Base-by-base conservation (phyloP, 2,888 invertebrate species). In the Scaptomyza cyrtandrae region DNA sequence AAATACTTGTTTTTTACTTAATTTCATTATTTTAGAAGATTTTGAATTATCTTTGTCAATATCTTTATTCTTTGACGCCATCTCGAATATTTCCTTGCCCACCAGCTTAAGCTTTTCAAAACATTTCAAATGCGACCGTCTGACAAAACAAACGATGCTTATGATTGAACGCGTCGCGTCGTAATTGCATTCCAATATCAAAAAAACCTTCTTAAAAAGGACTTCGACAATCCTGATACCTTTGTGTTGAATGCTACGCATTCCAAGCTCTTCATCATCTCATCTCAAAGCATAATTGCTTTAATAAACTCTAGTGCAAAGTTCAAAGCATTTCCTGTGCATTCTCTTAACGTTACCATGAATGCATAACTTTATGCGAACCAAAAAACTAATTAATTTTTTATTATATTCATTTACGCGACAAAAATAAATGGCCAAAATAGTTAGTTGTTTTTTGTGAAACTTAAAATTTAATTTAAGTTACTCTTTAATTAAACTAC, bases 151-250 rank as follows among this genome's bases (percentile, higher is more conserved):
- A 45, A 46, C 62, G 59, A 54, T 63, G 33, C 48, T 6, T 52
- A 45, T 53, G 37, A 49, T 63, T 45, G 43, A 11, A 16, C 29
- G 13, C 29, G 13, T 41, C 13, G 52, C 39, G 24, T 31, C 29
- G 35, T 31, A 43, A 59, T 33, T 63, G 58, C 64, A 76, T 76
- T 53, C 53, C 45, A 50, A 41, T 16, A 35, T 43, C 37, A 29
- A 69, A 56, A 31, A 29, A 46, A 14, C 53, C 43, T 14, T 27
- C 16, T 37, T 33, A 13, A 13, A 16, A 46, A 45, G 16, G n/a
- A n/a, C 39, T 29, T 46, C 24, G 11, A 33, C 41, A 35, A 46
- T 39, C 27, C n/a, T 24, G 13, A 35, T 55, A 33, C 27, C 43
- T 48, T 35, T 56, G 55, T n/a, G 7, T 9, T 44, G 10, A 27